A percentile compares a stretch with the other conserved stretches of the same genome.
Evolutionary conservation across 2,888 invertebrate genomes (phyloP).

Genomic region (Drosophila mettleri): DNA sequence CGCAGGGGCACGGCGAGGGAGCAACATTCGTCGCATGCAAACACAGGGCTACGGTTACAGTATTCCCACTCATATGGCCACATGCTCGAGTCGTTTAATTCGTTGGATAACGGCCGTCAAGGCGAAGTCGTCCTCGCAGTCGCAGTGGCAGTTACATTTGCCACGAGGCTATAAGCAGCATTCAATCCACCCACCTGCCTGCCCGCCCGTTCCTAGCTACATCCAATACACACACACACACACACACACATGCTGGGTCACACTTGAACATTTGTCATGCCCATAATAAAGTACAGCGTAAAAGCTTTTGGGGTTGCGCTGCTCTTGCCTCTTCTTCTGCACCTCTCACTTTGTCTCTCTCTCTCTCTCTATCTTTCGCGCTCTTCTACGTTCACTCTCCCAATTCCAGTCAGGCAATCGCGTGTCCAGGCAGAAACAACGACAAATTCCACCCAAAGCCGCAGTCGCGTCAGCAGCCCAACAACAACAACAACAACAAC

Average conservation of each 20-base stretch:
- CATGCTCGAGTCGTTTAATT: slow-evolving; percentile 46
- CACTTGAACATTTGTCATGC: slow-evolving; percentile 61
- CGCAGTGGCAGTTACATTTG: slow-evolving; percentile 12
- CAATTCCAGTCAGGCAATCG: slow-evolving; percentile 51
- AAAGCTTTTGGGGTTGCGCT: slow-evolving; percentile 57
- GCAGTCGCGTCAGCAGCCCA: slow-evolving; percentile 42
- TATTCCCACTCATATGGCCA: slow-evolving; percentile 21
- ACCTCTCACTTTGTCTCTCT: neutral
- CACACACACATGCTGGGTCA: slow-evolving; percentile 33
- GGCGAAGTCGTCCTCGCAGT: slow-evolving; percentile 24
- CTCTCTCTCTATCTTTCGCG: neutral
- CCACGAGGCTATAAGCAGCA: slow-evolving; percentile 42
- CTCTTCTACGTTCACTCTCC: slow-evolving; percentile 6
- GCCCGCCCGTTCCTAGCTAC: slow-evolving; percentile 12
- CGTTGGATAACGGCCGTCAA: slow-evolving; percentile 42
- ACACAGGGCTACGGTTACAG: slow-evolving; percentile 27
- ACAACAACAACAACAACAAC: slow-evolving; percentile 15
- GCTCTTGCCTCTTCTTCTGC: slow-evolving; percentile 6
- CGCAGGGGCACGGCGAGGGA: neutral
- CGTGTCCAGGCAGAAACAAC: slow-evolving; percentile 55
- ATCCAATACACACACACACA: slow-evolving; percentile 4
- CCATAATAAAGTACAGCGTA: slow-evolving; percentile 67
- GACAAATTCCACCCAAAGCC: slow-evolving; percentile 42
- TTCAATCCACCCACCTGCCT: slow-evolving; percentile 31
- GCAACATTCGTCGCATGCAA: slow-evolving; percentile 25